Evolutionary conservation across 2,797 vertebrate genomes (phyloP).

Genomic region (Phataginus tetradactyla): DNA sequence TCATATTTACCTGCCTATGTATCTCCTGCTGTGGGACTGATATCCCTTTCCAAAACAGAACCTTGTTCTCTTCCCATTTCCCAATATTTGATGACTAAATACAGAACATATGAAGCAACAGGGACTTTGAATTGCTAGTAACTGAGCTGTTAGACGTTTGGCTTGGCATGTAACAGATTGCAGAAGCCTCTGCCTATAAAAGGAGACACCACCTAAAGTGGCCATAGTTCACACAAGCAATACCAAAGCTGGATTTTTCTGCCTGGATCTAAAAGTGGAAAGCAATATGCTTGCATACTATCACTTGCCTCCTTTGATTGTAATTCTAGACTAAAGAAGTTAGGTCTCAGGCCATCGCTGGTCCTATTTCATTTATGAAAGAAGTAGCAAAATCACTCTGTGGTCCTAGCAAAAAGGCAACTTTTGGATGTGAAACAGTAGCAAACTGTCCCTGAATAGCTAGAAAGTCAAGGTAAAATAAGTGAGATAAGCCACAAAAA

Average conservation of each 20-base stretch:
- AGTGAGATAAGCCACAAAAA: slow-evolving; percentile 32
- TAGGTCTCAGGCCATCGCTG: not conserved
- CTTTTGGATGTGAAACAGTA: not conserved
- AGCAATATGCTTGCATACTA: not conserved
- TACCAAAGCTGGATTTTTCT: slow-evolving; percentile 7
- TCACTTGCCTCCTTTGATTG: slow-evolving; percentile 17
- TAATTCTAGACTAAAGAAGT: slow-evolving; percentile 2
- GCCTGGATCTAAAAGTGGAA: not conserved
- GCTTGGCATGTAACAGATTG: not conserved
- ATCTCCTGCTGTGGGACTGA: slow-evolving; percentile 22
- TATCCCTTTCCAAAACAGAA: slow-evolving; percentile 9
- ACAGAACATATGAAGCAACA: slow-evolving; percentile 25
- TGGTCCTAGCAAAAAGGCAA: slow-evolving; percentile 13
- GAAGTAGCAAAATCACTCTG: not conserved
- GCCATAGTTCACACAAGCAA: slow-evolving; percentile 3
- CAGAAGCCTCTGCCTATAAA: slow-evolving; percentile 20
- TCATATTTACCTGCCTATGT: slow-evolving; percentile 25
- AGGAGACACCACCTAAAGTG: not conserved
- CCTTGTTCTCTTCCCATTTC: slow-evolving; percentile 49
- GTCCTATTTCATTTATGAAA: slow-evolving; percentile 39
- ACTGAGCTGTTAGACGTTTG: slow-evolving; percentile 5
- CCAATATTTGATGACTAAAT: slow-evolving; percentile 53
- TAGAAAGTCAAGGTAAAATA: slow-evolving; percentile 49
- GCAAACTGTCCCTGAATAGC: not conserved
- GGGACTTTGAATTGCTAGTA: slow-evolving; percentile 52